Base-by-base conservation (phyloP, 1,140 invertebrate genomes). In the Reticulitermes speratus region DNA sequence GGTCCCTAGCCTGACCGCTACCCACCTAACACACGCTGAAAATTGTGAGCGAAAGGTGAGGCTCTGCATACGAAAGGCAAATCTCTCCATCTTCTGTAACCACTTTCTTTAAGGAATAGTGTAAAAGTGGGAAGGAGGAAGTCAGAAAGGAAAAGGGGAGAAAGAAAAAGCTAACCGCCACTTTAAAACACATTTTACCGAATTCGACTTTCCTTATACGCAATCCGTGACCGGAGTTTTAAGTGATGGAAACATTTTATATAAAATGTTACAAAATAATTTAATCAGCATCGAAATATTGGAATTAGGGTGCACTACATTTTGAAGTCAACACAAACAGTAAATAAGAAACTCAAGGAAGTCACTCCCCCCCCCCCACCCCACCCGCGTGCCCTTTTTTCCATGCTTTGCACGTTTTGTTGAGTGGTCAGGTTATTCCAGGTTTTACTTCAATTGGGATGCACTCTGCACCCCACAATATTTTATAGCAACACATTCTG, bases 161-260 rank as follows among this genome's bases (percentile, higher is more conserved):
- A 75, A 3, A 75, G 65, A 75, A 75, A 75, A 75, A 75, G n/a
- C 65, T 75, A 75, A 75, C 65, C n/a, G 65, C 65, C 65, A 75
- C 65, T 75, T 75, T 75, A 75, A 75, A 75, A 75, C n/a, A 69
- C 65, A 75, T 75, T 75, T 75, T 75, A 75, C 65, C 25, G 25
- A 75, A 75, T 75, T 75, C 65, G 65, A 25, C 65, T 75, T 30
- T 75, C 65, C 65, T 75, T 75, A 75, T 30, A 75, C 25, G 65
- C n/a, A 75, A 75, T 75, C 11, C 65, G 65, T 75, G 65, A 75
- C 65, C 65, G 7, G 65, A 30, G 65, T 75, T 75, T n/a, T 75
- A 75, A 75, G 65, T 75, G 65, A 75, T 30, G 16, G n/a, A 75
- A 75, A 75, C 65, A 75, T 75, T 75, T 75, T 30, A 19, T 75